phyloP scores from a whole-genome alignment of 2,797 vertebrate species.

The Brachyrhaphis roseni region DNA sequence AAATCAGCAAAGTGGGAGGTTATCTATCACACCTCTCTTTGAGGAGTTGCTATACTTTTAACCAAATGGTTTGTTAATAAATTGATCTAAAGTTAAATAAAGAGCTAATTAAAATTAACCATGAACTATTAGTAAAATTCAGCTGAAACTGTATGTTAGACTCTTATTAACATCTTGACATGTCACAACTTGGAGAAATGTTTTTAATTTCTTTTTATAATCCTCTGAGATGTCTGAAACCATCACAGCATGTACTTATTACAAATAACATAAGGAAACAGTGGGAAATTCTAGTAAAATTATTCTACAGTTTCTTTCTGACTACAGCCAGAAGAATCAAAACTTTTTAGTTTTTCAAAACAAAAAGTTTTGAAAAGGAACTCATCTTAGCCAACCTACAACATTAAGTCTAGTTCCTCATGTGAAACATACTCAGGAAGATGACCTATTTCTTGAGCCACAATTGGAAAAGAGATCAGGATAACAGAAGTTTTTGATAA shows the following conservation, averaged over 20 bases:
- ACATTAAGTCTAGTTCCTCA: background rate
- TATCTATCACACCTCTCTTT: background rate
- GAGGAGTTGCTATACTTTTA: background rate
- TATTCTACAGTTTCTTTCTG: background rate
- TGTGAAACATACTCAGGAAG: background rate
- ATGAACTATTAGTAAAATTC: background rate
- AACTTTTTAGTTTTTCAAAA: background rate
- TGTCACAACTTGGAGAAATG: background rate
- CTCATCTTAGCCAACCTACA: background rate
- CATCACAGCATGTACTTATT: background rate
- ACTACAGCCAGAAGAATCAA: background rate
- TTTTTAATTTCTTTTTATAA: background rate
- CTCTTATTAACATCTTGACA: background rate
- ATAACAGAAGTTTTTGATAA: background rate
- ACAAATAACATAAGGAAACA: background rate
- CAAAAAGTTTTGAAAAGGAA: background rate
- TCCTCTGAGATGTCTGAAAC: background rate
- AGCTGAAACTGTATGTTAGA: background rate
- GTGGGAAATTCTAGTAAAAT: background rate
- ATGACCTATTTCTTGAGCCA: background rate
- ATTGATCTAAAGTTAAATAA: background rate
- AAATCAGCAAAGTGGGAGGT: background rate
- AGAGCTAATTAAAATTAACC: background rate
- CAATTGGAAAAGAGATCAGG: background rate
- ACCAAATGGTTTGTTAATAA: background rate